Evolutionary conservation across 2,113 vertebrate genomes (phyloP).

Genomic region (Sebastes fasciatus): DNA sequence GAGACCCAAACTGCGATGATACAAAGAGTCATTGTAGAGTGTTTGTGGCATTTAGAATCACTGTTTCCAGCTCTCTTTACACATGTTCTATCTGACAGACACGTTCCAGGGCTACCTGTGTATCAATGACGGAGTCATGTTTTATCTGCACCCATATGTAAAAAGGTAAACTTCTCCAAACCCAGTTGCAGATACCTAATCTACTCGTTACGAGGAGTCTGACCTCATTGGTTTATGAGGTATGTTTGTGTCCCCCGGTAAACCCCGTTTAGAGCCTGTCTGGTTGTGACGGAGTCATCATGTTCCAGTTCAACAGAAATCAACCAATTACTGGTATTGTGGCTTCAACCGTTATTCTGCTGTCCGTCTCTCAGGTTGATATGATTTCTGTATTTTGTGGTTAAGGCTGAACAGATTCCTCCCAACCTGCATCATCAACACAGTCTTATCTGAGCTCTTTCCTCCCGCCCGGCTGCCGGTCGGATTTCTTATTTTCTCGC

Average conservation of each 20-base stretch:
- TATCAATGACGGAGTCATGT: too few species aligned
- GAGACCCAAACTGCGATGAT: too few species aligned
- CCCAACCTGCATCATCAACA: conserved; percentile 27
- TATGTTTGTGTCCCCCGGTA: not conserved
- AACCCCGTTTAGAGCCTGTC: not conserved
- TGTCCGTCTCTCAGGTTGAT: conserved; percentile 31
- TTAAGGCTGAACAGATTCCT: conserved; percentile 37
- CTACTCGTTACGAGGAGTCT: not conserved
- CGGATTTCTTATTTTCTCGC: conserved; percentile 51
- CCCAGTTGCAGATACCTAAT: too few species aligned
- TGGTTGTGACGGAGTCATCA: conserved; percentile 11
- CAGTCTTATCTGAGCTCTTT: conserved; percentile 37
- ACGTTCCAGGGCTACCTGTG: too few species aligned
- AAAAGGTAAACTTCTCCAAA: too few species aligned
- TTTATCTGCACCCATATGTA: too few species aligned
- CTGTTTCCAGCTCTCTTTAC: too few species aligned
- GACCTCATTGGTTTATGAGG: not conserved
- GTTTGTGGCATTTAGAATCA: too few species aligned
- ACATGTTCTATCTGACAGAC: too few species aligned
- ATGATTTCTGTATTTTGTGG: conserved; percentile 45
- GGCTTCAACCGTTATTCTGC: conserved; percentile 5
- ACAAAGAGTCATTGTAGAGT: too few species aligned
- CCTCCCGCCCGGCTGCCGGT: conserved; percentile 8
- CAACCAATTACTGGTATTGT: conserved; percentile 16
- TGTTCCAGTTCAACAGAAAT: conserved; percentile 26